Evolutionary conservation across 2,113 vertebrate genomes (phyloP).

Genomic region (Saccopteryx bilineata): DNA sequence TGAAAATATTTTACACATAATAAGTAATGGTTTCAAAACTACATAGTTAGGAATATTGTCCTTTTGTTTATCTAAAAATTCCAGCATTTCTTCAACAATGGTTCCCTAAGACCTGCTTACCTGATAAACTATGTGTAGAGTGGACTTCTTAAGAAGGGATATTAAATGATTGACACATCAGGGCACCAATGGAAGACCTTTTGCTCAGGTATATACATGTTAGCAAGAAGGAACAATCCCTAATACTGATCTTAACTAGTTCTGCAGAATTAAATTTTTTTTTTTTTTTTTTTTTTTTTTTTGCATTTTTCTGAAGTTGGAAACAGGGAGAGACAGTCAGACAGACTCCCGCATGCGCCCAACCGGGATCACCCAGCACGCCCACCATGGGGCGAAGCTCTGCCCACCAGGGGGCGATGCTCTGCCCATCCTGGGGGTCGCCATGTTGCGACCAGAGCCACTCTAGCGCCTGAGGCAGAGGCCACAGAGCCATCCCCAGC

Average conservation of each 20-base stretch:
- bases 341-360: no score
- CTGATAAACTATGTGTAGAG: not conserved
- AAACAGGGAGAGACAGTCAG: no score
- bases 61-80: not conserved
- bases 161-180: not conserved
- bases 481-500: no score
- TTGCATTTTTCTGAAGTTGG: no score
- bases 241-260: not conserved
- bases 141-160: not conserved
- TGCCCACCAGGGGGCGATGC: no score
- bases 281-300: no score
- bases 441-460: no score
- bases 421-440: no score
- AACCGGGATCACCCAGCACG: no score
- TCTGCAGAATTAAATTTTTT: conserved; percentile 48
- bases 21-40: conserved; percentile 48
- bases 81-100: not conserved
- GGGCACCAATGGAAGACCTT: not conserved
- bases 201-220: not conserved
- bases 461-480: no score
- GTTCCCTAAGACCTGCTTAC: not conserved
- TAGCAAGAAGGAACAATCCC: not conserved
- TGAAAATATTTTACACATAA: conserved; percentile 37
- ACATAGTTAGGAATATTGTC: not conserved
- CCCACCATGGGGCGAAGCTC: no score